A percentile compares a stretch with the other conserved stretches of the same genome.
Evolutionary conservation across 2,797 vertebrate genomes (phyloP).

Genomic region (Bufotes viridis): DNA sequence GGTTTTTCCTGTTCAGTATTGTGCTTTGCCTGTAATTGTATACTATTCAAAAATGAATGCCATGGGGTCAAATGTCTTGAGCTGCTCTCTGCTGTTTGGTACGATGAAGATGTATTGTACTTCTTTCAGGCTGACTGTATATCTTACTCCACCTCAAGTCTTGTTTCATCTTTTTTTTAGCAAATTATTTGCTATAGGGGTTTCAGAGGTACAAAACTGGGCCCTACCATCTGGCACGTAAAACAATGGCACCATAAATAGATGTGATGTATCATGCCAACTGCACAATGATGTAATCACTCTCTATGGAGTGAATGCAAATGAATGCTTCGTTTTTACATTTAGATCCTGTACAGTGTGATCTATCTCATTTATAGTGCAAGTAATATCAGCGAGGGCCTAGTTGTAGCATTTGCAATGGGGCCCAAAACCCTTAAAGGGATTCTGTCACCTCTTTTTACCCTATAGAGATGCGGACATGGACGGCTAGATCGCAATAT

Average conservation of each 20-base stretch:
- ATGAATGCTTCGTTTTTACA: background rate
- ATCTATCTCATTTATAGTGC: background rate
- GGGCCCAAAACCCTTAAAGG: no score
- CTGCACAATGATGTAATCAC: background rate
- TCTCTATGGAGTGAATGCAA: background rate
- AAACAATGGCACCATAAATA: background rate
- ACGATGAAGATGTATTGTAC: background rate
- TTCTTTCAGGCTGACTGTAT: background rate
- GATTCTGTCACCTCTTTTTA: no score
- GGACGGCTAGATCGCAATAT: no score
- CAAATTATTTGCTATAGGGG: background rate
- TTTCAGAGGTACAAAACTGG: background rate
- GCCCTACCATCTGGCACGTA: background rate
- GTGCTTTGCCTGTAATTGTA: no score
- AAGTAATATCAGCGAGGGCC: no score
- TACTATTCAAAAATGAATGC: background rate
- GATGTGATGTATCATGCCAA: background rate
- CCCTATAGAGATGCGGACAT: no score
- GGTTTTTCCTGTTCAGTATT: background rate
- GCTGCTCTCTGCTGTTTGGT: background rate
- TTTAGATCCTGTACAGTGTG: background rate
- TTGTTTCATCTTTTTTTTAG: background rate
- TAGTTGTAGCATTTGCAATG: no score
- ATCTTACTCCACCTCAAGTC: background rate
- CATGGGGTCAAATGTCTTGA: background rate